Evolutionary conservation across 1,140 invertebrate species (phyloP).

Genomic region (Caligus rogercresseyi): DNA sequence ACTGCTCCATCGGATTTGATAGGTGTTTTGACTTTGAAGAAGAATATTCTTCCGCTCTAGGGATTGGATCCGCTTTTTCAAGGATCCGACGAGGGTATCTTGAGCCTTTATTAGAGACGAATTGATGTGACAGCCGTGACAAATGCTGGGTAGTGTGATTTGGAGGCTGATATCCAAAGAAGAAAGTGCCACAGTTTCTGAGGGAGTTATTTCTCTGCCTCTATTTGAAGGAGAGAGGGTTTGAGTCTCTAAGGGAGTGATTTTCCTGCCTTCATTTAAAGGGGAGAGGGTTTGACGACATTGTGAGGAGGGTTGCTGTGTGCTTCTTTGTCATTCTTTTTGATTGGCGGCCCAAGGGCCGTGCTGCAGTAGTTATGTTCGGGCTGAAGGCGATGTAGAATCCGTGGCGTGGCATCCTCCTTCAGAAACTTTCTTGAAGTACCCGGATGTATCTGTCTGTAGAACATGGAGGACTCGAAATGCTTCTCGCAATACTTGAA

Average conservation of each 20-base stretch:
- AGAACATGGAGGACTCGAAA: not conserved
- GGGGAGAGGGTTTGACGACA: not conserved
- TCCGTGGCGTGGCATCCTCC: not conserved
- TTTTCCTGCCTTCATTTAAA: too few species aligned
- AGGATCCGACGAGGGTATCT: not conserved
- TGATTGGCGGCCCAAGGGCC: too few species aligned
- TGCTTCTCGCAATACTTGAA: not conserved
- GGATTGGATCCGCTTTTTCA: not conserved
- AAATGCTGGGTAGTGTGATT: not conserved
- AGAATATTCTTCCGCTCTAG: not conserved
- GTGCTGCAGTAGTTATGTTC: not conserved
- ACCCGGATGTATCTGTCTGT: not conserved
- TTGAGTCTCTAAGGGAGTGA: not conserved
- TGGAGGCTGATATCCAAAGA: too few species aligned
- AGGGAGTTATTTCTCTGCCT: too few species aligned
- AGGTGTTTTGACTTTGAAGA: not conserved
- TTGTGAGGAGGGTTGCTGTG: too few species aligned
- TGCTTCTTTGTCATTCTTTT: too few species aligned
- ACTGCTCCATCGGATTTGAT: not conserved
- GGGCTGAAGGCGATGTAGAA: not conserved
- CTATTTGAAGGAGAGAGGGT: not conserved
- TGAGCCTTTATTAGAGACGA: not conserved
- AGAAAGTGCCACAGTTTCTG: too few species aligned
- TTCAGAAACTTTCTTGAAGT: not conserved
- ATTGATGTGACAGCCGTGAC: not conserved